Evolutionary conservation across 1,140 invertebrate species (phyloP).

Genomic region (Arion vulgaris): DNA sequence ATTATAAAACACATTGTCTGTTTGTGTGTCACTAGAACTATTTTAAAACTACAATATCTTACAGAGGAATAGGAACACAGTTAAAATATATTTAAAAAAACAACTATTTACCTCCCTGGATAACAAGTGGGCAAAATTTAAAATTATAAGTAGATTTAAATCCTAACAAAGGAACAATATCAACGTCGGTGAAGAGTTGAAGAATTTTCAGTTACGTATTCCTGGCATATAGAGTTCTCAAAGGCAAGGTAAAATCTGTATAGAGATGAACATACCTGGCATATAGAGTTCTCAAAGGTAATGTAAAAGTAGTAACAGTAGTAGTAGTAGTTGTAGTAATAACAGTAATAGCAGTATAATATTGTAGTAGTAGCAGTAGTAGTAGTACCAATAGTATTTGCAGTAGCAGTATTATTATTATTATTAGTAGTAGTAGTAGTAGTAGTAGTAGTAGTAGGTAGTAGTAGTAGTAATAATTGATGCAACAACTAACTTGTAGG

Average conservation of each 20-base stretch:
- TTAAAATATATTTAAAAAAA: too few relatives aligned
- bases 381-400: not conserved
- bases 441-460: conserved; percentile 6
- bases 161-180: too few relatives aligned
- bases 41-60: too few relatives aligned
- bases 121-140: too few relatives aligned
- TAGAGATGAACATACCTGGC: conserved; percentile 71
- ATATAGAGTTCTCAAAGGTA: not conserved
- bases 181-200: conserved; percentile 53
- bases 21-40: too few relatives aligned
- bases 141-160: too few relatives aligned
- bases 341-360: not conserved
- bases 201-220: conserved; percentile 65
- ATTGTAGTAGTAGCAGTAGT: conserved; percentile 4
- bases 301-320: not conserved
- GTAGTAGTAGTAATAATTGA: not conserved
- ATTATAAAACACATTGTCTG: too few relatives aligned
- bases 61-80: too few relatives aligned
- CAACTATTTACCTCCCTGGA: conserved; percentile 73
- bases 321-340: conserved; percentile 1
- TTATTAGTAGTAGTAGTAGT: not conserved
- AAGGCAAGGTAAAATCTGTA: conserved; percentile 62
- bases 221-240: conserved; percentile 59
- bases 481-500: conserved; percentile 29
- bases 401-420: not conserved